Evolutionary conservation across 2,888 invertebrate species (phyloP), one percentile per base, ranked within the genome.

Genomic region (Tachina lurida): DNA sequence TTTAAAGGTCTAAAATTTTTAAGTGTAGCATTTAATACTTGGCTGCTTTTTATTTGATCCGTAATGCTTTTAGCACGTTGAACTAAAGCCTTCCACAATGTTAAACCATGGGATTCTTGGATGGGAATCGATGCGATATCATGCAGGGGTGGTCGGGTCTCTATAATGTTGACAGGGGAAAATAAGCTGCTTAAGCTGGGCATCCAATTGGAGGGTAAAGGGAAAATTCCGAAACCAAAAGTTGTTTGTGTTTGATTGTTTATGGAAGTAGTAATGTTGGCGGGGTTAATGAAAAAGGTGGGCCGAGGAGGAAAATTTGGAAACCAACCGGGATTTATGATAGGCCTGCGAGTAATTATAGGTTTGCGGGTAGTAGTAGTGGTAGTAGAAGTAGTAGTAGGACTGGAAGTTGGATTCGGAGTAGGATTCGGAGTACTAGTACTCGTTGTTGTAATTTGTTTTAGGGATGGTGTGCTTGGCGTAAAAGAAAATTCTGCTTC

Each of bases 121-220:
- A 31, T 31, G 9, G 62, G 13, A 3, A 22, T 19, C 3, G 22
- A 10, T 9, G 5, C 13, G 1, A 22, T n/a, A 63, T 78, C 68
- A 22, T 8, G 45, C 31, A 47, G 7, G 1, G 52, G 65, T 12
- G 84, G 39, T 13, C 19, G 45, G 10, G 76, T 62, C 54, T 80
- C 83, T 12, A 58, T 49, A 22, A 79, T 9, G 8, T 68, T 63
- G 68, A 49, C 60, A 1, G 75, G 79, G 0, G 52, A 1, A 63
- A 86, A 79, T 4, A 67, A 58, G 47, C 22, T 73, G n/a, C 47
- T 65, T 3, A 75, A 67, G 41, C 56, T 79, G 12, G 62, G 79
- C 43, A 73, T 76, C 79, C 71, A 76, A 13, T 10, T 68, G 41
- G 56, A 47, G 2, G 86, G 86, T 12, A 86, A n/a, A 4, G 83